A percentile compares a stretch with the other conserved stretches of the same genome.
These are phyloP conservation scores for Campoletis raptor DNA, from an alignment of 2,888 invertebrate genomes.

Conservation along the genomic window DNA sequence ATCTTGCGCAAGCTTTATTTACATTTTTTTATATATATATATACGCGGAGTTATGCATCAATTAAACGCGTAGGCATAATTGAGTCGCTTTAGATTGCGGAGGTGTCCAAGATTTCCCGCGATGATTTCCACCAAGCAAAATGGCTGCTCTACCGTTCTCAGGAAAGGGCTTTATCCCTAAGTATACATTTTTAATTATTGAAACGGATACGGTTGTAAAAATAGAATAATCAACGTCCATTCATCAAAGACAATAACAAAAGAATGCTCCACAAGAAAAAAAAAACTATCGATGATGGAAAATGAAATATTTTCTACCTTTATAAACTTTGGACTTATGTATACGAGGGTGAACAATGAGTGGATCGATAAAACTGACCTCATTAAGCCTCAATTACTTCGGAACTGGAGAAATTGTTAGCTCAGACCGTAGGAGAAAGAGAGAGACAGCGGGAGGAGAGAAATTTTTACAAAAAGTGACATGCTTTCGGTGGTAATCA, in stretches of 20 bases:
- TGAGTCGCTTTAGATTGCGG: conserved; percentile 50
- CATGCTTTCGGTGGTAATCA: conserved; percentile 63
- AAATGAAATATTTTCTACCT: not conserved
- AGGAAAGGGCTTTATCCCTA: not conserved
- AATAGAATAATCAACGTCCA: not conserved
- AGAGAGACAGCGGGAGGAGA: conserved; percentile 10
- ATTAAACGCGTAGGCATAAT: conserved; percentile 44
- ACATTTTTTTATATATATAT: conserved; percentile 9
- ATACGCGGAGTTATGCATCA: conserved; percentile 47
- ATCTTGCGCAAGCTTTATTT: not conserved
- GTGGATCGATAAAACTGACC: conserved; percentile 42
- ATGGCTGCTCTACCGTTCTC: conserved; percentile 2
- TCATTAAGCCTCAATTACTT: conserved; percentile 8
- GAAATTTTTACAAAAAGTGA: conserved; percentile 42
- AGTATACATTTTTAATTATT: conserved; percentile 16
- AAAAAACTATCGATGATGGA: not conserved
- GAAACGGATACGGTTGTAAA: not conserved
- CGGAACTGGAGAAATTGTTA: conserved; percentile 46
- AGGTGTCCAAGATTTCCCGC: conserved; percentile 56
- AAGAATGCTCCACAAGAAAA: not conserved
- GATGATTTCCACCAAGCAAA: conserved; percentile 46
- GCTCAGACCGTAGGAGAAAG: conserved; percentile 17
- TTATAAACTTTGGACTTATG: not conserved
- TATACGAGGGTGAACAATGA: conserved; percentile 3
- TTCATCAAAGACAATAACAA: not conserved